These are phyloP conservation scores for Imbricaverruca yamaguchii DNA, from an alignment of 2,888 invertebrate genomes.

Conservation along the genomic window DNA sequence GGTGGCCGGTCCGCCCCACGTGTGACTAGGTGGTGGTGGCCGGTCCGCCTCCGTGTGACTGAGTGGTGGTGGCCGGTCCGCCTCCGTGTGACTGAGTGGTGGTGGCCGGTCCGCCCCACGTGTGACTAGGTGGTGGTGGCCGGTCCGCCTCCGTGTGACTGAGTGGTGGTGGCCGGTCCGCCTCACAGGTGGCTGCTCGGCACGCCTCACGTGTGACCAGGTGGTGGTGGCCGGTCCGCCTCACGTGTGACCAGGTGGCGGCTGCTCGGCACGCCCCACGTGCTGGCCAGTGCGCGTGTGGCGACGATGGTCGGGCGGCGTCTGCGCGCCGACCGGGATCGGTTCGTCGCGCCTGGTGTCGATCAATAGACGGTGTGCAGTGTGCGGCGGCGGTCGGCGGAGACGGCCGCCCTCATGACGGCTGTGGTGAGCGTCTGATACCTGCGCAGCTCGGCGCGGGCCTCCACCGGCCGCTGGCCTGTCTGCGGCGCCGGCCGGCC, in stretches of 20 bases:
- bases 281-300: too few relatives aligned
- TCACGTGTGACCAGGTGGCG: too few relatives aligned
- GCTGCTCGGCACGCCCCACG: too few relatives aligned
- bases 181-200: too few relatives aligned
- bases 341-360: constrained; percentile 7
- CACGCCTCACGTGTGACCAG: too few relatives aligned
- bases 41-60: too few relatives aligned
- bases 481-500: not conserved
- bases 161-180: too few relatives aligned
- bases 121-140: not conserved
- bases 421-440: not conserved
- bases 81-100: too few relatives aligned
- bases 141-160: too few relatives aligned
- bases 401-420: not conserved
- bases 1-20: not conserved
- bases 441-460: not conserved
- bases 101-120: not conserved
- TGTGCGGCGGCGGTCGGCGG: not conserved
- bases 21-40: not conserved
- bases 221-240: too few relatives aligned
- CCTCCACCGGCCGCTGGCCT: not conserved
- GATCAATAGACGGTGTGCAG: not conserved
- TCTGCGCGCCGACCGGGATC: not conserved
- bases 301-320: not conserved
- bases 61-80: too few relatives aligned